Conservation (phyloP, 2,113 vertebrate genomes). For the Cairina moschata region DNA sequence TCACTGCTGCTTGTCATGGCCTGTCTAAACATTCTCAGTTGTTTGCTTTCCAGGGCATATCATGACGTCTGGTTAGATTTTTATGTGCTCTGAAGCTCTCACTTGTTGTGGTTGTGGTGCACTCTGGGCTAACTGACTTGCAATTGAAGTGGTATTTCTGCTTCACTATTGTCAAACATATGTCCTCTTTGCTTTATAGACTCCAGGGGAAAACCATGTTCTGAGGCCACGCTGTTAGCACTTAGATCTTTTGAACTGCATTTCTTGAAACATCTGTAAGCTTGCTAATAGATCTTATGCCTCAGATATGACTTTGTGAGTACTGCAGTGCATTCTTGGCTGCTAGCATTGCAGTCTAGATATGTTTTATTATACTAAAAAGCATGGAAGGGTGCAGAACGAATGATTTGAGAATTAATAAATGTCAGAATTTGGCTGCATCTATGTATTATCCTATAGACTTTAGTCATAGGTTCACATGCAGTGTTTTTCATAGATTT, state of each 20-base stretch:
- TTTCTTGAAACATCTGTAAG: neutral
- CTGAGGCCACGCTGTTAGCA: neutral
- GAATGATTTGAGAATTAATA: neutral
- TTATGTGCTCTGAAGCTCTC: neutral
- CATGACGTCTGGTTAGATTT: neutral
- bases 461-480: neutral
- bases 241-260: neutral
- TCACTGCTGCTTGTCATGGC: neutral
- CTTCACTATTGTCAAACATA: neutral
- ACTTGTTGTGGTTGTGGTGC: neutral
- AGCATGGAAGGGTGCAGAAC: neutral
- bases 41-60: neutral
- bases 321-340: neutral
- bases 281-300: neutral
- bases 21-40: neutral
- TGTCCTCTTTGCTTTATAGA: neutral
- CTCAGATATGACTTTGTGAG: neutral
- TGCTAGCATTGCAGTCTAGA: neutral
- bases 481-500: neutral
- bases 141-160: neutral
- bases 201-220: neutral
- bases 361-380: neutral
- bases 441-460: neutral
- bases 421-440: neutral
- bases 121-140: neutral